Base-by-base conservation (phyloP, 2,113 vertebrate genomes). In the Callospermophilus lateralis region DNA sequence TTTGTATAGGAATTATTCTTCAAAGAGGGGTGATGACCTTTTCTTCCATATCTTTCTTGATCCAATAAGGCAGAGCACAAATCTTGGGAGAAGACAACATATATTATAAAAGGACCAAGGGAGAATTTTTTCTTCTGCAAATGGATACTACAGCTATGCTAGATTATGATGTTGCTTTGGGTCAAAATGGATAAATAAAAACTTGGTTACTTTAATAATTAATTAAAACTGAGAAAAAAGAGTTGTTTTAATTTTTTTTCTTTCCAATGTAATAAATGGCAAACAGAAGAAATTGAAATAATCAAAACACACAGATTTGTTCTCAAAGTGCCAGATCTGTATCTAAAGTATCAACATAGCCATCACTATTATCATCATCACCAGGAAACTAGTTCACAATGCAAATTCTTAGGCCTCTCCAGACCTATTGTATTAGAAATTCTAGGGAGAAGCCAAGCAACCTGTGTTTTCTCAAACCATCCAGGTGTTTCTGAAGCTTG, bases 221-320 rank as follows among this genome's bases (percentile, higher is more conserved):
- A 72, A 58, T 12, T 86, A 34, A 95, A 89, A 84, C 37, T 37
- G 19, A 89, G 55, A 85, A 58, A 85, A 58, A 85, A 48, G 10
- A 65, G 8, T 34, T 72, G 16, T 65, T 87, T 73, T 61, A 61
- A 37, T n/a, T 76, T 4, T 32, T 67, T 93, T 34, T 42, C 65
- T 63, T 1, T 45, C 30, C 65, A 89, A n/a, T 39, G 20, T n/a
- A 78, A 24, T 17, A 79, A 81, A 89, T 55, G 11, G 42, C 79
- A 92, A 93, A 72, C 9, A 73, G 24, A 80, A 95, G 34, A 93
- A 72, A 15, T 11, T 22, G 30, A 93, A 92, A 45, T 58, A 48
- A 15, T 12, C 68, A 76, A 85, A 95, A 85, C 8, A 12, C 1
- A n/a, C 1, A 84, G 37, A 53, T 45, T 20, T 3, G 26, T 58